Evolutionary conservation across 2,797 vertebrate species (phyloP).

Genomic region (Cynopterus sphinx): DNA sequence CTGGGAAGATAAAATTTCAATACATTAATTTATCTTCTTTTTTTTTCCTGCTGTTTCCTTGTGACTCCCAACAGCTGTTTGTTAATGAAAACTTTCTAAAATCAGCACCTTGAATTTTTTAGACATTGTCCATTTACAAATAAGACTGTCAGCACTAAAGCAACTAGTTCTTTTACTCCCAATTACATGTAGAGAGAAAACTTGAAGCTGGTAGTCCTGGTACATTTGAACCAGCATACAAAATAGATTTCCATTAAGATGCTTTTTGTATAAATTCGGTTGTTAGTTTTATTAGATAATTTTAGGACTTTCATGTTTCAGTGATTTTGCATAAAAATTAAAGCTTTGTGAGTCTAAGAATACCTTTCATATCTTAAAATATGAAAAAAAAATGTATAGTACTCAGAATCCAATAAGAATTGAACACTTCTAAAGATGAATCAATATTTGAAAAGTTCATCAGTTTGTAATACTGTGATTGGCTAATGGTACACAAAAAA

Average conservation of each 20-base stretch:
- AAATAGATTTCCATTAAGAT: neutral
- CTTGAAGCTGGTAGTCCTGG: neutral
- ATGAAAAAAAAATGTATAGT: neutral
- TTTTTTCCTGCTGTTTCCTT: neutral
- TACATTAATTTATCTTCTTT: neutral
- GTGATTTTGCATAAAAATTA: neutral
- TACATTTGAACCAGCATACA: neutral
- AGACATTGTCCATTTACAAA: neutral
- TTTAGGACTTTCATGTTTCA: neutral
- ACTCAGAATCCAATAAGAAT: neutral
- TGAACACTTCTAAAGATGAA: neutral
- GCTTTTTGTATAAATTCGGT: neutral
- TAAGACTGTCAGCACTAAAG: neutral
- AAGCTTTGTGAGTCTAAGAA: neutral
- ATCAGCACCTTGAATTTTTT: neutral
- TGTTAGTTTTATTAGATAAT: neutral
- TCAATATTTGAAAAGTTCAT: neutral
- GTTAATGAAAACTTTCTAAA: neutral
- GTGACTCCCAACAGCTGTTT: neutral
- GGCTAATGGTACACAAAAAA: neutral
- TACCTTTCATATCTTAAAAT: neutral
- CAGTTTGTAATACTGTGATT: neutral
- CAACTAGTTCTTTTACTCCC: neutral
- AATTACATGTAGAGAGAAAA: neutral
- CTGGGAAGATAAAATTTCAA: neutral